A percentile compares a stretch with the other conserved stretches of the same genome.
These are phyloP conservation scores for Hemithea aestivaria DNA, from an alignment of 2,888 invertebrate species.

Conservation along the genomic window DNA sequence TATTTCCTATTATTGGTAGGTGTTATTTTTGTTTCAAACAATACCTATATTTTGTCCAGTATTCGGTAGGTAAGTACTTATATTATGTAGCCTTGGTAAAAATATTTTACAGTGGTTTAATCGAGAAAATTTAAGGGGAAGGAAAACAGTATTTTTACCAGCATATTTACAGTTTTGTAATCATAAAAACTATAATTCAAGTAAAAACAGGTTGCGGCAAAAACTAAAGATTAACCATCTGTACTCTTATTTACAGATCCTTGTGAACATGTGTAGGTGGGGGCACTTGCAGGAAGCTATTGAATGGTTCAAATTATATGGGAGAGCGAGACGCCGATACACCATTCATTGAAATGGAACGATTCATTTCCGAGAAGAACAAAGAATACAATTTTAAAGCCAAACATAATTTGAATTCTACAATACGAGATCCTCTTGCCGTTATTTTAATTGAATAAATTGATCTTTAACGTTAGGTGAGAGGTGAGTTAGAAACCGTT, in stretches of 20 bases:
- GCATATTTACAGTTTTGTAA: background rate
- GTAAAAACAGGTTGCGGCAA: constrained; percentile 7
- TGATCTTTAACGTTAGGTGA: too few species aligned
- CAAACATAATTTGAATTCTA: background rate
- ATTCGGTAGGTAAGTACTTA: too few species aligned
- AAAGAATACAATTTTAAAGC: constrained; percentile 1
- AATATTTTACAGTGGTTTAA: too few species aligned
- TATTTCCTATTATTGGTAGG: too few species aligned
- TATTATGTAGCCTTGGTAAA: too few species aligned
- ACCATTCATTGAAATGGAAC: constrained; percentile 12
- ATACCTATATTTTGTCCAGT: too few species aligned
- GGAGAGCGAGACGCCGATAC: constrained; percentile 17
- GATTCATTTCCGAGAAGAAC: constrained; percentile 14
- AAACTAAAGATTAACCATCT: constrained; percentile 13
- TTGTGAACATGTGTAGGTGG: constrained; percentile 16
- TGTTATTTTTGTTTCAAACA: too few species aligned
- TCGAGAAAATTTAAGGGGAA: too few species aligned
- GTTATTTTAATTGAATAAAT: background rate
- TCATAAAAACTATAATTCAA: background rate
- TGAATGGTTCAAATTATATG: constrained; percentile 23
- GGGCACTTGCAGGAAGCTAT: constrained; percentile 25
- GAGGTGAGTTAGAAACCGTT: too few species aligned
- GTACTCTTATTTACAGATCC: constrained; percentile 16
- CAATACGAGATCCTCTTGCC: background rate
- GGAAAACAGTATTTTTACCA: too few species aligned